These are phyloP conservation scores for Geodia barretti DNA, from an alignment of 37 sponge, comb jelly and placozoan genomes.

Conservation along the genomic window DNA sequence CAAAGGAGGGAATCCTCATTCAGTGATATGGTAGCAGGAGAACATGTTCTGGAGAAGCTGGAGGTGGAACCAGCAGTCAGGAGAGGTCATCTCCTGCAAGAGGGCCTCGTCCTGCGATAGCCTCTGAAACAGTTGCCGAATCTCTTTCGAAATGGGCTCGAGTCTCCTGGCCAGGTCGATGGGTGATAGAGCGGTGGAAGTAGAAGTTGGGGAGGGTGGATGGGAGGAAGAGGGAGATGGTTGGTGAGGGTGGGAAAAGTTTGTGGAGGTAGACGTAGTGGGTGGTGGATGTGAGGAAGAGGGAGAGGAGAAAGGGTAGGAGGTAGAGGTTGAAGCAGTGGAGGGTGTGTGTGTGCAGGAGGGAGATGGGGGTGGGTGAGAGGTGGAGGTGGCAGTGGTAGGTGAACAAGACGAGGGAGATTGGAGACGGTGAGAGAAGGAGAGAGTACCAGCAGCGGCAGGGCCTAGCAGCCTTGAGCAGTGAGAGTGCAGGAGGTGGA, in stretches of 20 bases:
- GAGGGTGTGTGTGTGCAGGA: too few species aligned
- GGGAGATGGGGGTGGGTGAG: too few species aligned
- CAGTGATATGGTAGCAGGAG: too few species aligned
- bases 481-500: constrained; percentile 2
- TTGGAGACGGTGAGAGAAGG: background rate
- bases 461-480: background rate
- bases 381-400: too few species aligned
- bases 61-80: constrained; percentile 19
- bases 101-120: background rate
- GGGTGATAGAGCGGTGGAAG: background rate
- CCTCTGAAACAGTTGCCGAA: background rate
- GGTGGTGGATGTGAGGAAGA: background rate
- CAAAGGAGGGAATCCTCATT: too few species aligned
- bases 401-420: too few species aligned
- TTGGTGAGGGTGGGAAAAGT: background rate
- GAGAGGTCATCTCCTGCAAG: constrained; percentile 7
- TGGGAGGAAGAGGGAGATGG: background rate
- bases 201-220: background rate
- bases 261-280: background rate
- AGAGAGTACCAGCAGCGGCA: background rate
- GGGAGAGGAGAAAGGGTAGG: too few species aligned
- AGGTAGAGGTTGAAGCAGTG: background rate
- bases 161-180: background rate
- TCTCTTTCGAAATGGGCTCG: background rate
- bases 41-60: constrained; percentile 4